These are phyloP conservation scores for Conchocele bisecta DNA, from an alignment of 2,888 invertebrate species.

Conservation along the genomic window DNA sequence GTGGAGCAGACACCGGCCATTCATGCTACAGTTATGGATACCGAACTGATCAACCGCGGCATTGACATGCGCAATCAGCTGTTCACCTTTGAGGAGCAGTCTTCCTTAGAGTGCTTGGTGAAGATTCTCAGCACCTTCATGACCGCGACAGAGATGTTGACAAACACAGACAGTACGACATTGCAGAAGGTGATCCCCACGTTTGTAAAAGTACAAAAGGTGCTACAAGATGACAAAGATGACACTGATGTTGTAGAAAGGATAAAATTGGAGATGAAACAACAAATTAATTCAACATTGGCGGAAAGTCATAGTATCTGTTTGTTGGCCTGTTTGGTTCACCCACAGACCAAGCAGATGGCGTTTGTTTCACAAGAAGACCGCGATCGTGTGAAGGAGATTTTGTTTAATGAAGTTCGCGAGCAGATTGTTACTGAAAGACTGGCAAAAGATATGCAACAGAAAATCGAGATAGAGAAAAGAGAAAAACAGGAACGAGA, in stretches of 20 bases:
- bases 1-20: slow-evolving; percentile 42
- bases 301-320: slow-evolving; percentile 24
- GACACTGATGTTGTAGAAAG: slow-evolving; percentile 28
- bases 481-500: slow-evolving; percentile 26
- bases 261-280: slow-evolving; percentile 30
- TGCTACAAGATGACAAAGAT: slow-evolving; percentile 28
- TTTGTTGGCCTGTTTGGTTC: slow-evolving; percentile 46
- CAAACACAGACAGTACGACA: slow-evolving; percentile 37
- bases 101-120: slow-evolving; percentile 41
- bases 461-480: too few relatives aligned
- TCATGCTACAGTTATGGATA: slow-evolving; percentile 48
- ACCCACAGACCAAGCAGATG: slow-evolving; percentile 57
- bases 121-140: slow-evolving; percentile 43
- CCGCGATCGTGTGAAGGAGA: slow-evolving; percentile 26
- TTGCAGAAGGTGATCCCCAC: slow-evolving; percentile 53
- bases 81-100: slow-evolving; percentile 37
- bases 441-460: too few relatives aligned
- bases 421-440: too few relatives aligned
- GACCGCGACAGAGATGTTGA: slow-evolving; percentile 50
- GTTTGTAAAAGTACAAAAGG: slow-evolving; percentile 50
- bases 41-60: slow-evolving; percentile 38
- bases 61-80: slow-evolving; percentile 38
- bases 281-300: slow-evolving; percentile 33
- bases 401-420: slow-evolving; percentile 45
- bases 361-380: slow-evolving; percentile 50